These are phyloP conservation scores for Trematomus loennbergii DNA, from an alignment of 2,113 vertebrate genomes.

Conservation along the genomic window DNA sequence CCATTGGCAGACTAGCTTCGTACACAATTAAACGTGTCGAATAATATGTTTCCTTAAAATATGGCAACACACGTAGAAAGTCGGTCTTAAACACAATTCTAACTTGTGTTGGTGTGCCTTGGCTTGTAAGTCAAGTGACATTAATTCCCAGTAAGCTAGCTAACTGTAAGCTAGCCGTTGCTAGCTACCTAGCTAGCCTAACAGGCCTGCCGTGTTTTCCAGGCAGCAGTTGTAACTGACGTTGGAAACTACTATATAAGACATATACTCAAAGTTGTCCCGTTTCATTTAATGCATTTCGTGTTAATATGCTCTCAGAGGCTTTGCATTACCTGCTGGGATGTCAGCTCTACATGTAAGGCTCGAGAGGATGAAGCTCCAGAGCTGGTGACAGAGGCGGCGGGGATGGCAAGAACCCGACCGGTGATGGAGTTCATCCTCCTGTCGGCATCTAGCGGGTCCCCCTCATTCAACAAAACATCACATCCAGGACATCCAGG, in stretches of 20 bases:
- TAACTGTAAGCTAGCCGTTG: slow-evolving; percentile 56
- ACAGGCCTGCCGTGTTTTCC: slow-evolving; percentile 55
- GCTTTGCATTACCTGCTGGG: slow-evolving; percentile 89
- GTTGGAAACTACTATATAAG: slow-evolving; percentile 10
- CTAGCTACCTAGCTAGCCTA: slow-evolving; percentile 51
- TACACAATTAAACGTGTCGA: accelerated
- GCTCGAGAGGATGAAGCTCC: slow-evolving; percentile 87
- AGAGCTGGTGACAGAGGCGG: slow-evolving; percentile 84
- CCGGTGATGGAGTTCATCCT: slow-evolving; percentile 89
- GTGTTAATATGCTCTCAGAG: neutral
- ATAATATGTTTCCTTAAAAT: neutral
- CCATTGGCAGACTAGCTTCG: slow-evolving; percentile 37
- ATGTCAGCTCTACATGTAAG: slow-evolving; percentile 94
- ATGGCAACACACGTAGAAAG: neutral
- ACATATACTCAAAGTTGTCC: neutral
- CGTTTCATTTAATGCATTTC: neutral
- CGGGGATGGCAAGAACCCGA: slow-evolving; percentile 83
- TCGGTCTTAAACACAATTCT: neutral
- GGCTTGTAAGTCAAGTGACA: neutral
- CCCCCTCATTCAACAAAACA: slow-evolving; percentile 79
- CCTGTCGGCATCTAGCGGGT: slow-evolving; percentile 69
- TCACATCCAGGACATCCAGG: slow-evolving; percentile 46
- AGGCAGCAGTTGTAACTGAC: slow-evolving; percentile 27
- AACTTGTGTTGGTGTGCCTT: neutral
- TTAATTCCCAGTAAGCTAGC: slow-evolving; percentile 32